phyloP scores from a whole-genome alignment of 2,888 invertebrate genomes.

The Podotricha telesiphe region DNA sequence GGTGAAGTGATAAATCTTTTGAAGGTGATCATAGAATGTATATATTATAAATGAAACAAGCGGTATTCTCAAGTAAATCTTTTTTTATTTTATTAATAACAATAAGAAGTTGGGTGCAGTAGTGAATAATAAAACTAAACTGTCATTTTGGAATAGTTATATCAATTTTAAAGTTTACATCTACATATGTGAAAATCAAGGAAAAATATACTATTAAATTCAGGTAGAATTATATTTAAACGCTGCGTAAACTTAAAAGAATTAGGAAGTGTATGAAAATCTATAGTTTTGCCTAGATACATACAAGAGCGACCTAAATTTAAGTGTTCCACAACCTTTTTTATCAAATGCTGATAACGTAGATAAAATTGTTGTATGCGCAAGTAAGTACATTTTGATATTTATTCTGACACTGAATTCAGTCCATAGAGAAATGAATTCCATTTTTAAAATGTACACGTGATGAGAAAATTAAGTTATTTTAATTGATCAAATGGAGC shows the following conservation, averaged over 20 bases:
- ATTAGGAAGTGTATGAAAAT: background rate
- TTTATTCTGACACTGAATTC: slow-evolving; percentile 45
- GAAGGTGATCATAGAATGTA: background rate
- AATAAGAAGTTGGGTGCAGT: background rate
- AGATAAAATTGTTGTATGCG: slow-evolving; percentile 74
- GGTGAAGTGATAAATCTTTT: background rate
- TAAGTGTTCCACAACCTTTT: slow-evolving; percentile 61
- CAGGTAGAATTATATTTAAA: background rate
- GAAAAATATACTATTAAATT: background rate
- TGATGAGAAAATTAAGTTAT: slow-evolving; percentile 34
- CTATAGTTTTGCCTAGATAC: slow-evolving; percentile 51
- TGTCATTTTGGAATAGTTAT: background rate
- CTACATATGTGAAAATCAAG: background rate
- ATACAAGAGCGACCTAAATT: slow-evolving; percentile 72
- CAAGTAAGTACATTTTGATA: slow-evolving; percentile 53
- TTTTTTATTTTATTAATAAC: background rate
- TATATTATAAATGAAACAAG: background rate
- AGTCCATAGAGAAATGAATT: slow-evolving; percentile 18
- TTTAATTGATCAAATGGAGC: slow-evolving; percentile 24
- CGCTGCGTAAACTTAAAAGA: background rate
- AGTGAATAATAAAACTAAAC: background rate
- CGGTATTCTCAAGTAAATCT: background rate
- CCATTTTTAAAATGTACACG: slow-evolving; percentile 33
- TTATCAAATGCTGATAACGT: slow-evolving; percentile 76
- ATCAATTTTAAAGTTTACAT: background rate